Percentiles rank a stretch among this genome's conserved stretches.
These are phyloP conservation scores for Incurvaria masculella DNA, from an alignment of 2,888 invertebrate species.

Conservation along the genomic window DNA sequence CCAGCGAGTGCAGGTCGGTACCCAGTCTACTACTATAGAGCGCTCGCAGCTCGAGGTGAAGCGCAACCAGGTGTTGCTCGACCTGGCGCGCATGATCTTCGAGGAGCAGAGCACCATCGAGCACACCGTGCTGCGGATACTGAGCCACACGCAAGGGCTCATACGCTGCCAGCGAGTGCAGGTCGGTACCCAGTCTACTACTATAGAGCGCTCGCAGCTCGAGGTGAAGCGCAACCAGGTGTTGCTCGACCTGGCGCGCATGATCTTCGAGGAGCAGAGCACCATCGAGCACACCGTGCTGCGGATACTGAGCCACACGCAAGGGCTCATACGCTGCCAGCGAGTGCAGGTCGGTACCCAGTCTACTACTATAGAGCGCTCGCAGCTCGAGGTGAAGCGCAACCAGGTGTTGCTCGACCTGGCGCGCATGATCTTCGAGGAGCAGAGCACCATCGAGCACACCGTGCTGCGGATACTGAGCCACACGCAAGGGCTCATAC, in stretches of 20 bases:
- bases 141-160: constrained; percentile 90
- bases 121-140: constrained; percentile 89
- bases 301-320: constrained; percentile 90
- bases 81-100: constrained; percentile 94
- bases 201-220: constrained; percentile 91
- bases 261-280: constrained; percentile 96
- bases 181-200: constrained; percentile 47
- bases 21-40: constrained; percentile 52
- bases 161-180: constrained; percentile 95
- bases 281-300: constrained; percentile 94
- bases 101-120: constrained; percentile 96
- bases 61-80: constrained; percentile 90
- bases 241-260: constrained; percentile 87
- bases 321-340: constrained; percentile 91
- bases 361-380: constrained; percentile 68
- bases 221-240: constrained; percentile 96
- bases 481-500: constrained; percentile 90
- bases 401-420: constrained; percentile 92
- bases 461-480: constrained; percentile 91
- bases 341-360: constrained; percentile 76
- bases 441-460: constrained; percentile 94
- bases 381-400: constrained; percentile 91
- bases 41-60: constrained; percentile 93
- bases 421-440: constrained; percentile 96
- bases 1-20: constrained; percentile 84